Base-by-base conservation (phyloP, 2,888 invertebrate genomes). In the Galerucella nymphaeae region DNA sequence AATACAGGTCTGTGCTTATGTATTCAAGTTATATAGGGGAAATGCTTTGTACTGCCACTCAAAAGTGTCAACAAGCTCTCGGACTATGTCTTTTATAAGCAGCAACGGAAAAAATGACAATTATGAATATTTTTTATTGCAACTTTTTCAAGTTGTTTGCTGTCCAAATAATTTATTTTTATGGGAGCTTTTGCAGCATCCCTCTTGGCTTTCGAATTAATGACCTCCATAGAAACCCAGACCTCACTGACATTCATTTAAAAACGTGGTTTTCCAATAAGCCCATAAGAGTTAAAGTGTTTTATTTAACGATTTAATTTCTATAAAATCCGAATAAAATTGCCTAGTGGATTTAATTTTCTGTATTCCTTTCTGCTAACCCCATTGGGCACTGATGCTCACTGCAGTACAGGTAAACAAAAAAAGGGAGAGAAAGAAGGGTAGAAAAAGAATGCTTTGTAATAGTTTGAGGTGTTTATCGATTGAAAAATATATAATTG, bases 221-320 rank as follows among this genome's bases (percentile, higher is more conserved):
- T 53, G 53, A 53, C 53, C 53, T 8, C 10, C 18, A 53, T 53
- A 53, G 53, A 16, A 53, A 16, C 18, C 11, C 16, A 53, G 5
- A 48, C n/a, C 48, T n/a, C 6, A 53, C 53, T 18, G 10, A 3
- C 18, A 18, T 53, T 53, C 53, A 18, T 53, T 53, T 16, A 2
- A 53, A 53, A 53, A 53, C 18, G 18, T 16, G 53, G 53, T 10
- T 53, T 53, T 53, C 10, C 53, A 16, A 53, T 53, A 18, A 53
- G 18, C 53, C 16, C 53, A 53, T 53, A 10, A 18, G 18, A 53
- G 18, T 53, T 53, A 18, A 53, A 53, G 16, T 53, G 53, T 53
- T 53, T 18, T 18, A 53, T 53, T 18, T 18, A 53, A 53, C 53
- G 53, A 53, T 53, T 53, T 53, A n/a, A 53, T 18, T 53, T 53